Conservation (phyloP, 1,140 invertebrate genomes). For the Drosophila bipectinata region DNA sequence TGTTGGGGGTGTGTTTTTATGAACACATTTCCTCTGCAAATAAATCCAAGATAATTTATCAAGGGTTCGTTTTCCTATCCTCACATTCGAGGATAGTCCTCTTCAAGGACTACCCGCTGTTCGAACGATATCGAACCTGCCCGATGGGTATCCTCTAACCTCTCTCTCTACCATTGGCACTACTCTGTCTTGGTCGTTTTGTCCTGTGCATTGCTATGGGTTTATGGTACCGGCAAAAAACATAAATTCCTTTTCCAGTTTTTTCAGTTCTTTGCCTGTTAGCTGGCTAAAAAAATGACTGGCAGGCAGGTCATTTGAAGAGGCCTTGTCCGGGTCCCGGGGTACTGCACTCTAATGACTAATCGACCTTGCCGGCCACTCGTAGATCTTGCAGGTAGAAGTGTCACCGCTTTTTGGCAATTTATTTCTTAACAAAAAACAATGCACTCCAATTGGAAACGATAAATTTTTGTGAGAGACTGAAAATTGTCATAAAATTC, state of each 20-base stretch:
- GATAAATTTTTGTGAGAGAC: conserved; percentile 47
- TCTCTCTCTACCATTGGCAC: conserved; percentile 10
- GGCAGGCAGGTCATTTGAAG: conserved; percentile 64
- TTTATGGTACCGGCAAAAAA: conserved; percentile 72
- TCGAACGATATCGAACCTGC: conserved; percentile 49
- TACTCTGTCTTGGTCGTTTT: neutral
- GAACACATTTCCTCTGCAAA: conserved; percentile 26
- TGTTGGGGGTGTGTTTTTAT: neutral
- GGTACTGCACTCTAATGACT: conserved; percentile 65
- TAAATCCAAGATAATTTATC: conserved; percentile 16
- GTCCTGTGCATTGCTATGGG: conserved; percentile 69
- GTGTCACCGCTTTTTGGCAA: conserved; percentile 41
- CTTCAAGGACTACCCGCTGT: conserved; percentile 58
- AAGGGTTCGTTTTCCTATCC: conserved; percentile 10
- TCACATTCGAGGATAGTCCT: conserved; percentile 2
- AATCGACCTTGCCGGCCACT: conserved; percentile 63
- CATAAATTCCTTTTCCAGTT: conserved; percentile 28
- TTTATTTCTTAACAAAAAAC: conserved; percentile 9
- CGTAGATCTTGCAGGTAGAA: conserved; percentile 57
- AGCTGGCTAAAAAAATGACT: conserved; percentile 46
- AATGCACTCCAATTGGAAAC: conserved; percentile 66
- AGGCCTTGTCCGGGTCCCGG: conserved; percentile 12
- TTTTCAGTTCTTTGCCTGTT: conserved; percentile 9
- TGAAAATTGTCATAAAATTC: conserved; percentile 7
- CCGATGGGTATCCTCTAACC: conserved; percentile 40